phyloP scores from a whole-genome alignment of 2,888 invertebrate genomes.

The Euzophera pinguis region DNA sequence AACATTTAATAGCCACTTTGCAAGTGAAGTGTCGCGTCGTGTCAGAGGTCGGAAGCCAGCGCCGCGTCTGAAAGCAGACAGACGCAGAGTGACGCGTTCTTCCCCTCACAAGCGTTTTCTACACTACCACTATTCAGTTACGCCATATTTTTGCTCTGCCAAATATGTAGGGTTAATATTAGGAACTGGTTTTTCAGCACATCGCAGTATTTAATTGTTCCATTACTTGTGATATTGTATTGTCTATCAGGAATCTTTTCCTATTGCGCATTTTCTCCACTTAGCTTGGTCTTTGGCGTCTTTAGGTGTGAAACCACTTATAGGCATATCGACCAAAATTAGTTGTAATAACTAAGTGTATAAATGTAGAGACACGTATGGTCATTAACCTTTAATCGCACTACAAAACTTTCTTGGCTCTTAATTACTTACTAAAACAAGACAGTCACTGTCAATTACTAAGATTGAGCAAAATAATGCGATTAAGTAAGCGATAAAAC shows the following conservation, averaged over 20 bases:
- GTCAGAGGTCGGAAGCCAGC: slow-evolving; percentile 66
- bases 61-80: slow-evolving; percentile 65
- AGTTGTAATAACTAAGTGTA: too few relatives aligned
- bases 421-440: neutral
- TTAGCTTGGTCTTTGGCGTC: too few relatives aligned
- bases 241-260: too few relatives aligned
- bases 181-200: too few relatives aligned
- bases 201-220: too few relatives aligned
- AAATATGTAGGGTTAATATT: neutral
- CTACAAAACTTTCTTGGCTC: too few relatives aligned
- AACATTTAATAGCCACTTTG: slow-evolving; percentile 34
- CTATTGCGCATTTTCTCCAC: too few relatives aligned
- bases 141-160: neutral
- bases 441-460: slow-evolving; percentile 4
- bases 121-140: slow-evolving; percentile 41
- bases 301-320: too few relatives aligned
- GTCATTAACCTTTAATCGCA: too few relatives aligned
- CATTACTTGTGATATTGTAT: too few relatives aligned
- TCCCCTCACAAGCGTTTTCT: slow-evolving; percentile 56
- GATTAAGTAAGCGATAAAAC: slow-evolving; percentile 18
- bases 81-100: slow-evolving; percentile 71
- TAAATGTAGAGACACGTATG: too few relatives aligned
- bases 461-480: slow-evolving; percentile 12
- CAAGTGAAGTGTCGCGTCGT: slow-evolving; percentile 39
- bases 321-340: too few relatives aligned